phyloP scores from a whole-genome alignment of 2,888 invertebrate genomes.

The Tromatobia lineatoria region DNA sequence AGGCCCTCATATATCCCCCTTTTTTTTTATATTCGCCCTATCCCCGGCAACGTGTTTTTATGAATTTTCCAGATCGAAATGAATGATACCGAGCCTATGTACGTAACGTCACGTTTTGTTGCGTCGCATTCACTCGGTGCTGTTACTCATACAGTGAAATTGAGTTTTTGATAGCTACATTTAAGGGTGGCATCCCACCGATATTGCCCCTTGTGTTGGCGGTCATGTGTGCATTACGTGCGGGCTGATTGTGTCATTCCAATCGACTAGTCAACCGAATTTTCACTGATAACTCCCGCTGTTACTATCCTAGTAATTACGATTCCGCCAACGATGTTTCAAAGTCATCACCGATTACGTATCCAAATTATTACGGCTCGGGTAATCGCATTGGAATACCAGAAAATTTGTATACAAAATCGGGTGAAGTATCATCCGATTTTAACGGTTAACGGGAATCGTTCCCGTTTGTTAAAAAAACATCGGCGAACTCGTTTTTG shows the following conservation, averaged over 20 bases:
- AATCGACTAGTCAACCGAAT: constrained; percentile 21
- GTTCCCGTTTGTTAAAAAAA: neutral
- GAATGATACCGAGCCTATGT: constrained; percentile 46
- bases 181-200: constrained; percentile 13
- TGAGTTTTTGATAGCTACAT: constrained; percentile 27
- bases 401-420: neutral
- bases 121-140: neutral
- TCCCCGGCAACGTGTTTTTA: constrained; percentile 21
- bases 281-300: constrained; percentile 23
- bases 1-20: constrained; percentile 34
- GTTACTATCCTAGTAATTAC: neutral
- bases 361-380: neutral
- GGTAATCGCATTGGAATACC: neutral
- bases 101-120: constrained; percentile 23
- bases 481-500: too few species aligned
- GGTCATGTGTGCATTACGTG: constrained; percentile 19
- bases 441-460: too few species aligned
- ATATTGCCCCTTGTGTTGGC: constrained; percentile 2
- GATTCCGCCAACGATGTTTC: neutral
- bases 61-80: constrained; percentile 52
- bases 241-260: constrained; percentile 2
- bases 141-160: neutral
- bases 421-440: neutral
- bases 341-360: constrained; percentile 3
- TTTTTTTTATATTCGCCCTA: constrained; percentile 38